Percentiles rank a stretch among this genome's conserved stretches.
phyloP scores from a whole-genome alignment of 2,888 invertebrate genomes.

The Anodontia alba region DNA sequence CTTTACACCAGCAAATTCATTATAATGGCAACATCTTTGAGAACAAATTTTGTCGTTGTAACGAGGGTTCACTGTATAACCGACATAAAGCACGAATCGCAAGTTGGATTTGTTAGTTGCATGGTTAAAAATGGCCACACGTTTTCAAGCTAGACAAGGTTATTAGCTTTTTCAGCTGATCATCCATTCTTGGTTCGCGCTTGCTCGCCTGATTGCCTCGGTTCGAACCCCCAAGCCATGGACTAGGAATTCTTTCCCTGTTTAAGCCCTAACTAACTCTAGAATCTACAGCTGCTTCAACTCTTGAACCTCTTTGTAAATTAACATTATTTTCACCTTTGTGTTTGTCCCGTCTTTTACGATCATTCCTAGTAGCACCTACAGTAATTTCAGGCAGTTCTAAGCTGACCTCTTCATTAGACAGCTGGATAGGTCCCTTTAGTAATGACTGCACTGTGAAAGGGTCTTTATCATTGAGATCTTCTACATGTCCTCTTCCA shows the following conservation, averaged over 20 bases:
- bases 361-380: not conserved
- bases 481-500: conserved; percentile 39
- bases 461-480: conserved; percentile 37
- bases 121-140: conserved; percentile 59
- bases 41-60: too few species aligned
- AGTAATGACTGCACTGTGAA: conserved; percentile 53
- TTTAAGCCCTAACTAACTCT: conserved; percentile 61
- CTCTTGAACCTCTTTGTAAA: conserved; percentile 11
- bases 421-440: conserved; percentile 36
- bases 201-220: conserved; percentile 51
- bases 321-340: not conserved
- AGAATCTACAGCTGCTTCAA: conserved; percentile 45
- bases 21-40: too few species aligned
- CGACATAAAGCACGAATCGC: not conserved
- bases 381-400: not conserved
- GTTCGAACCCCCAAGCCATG: conserved; percentile 38
- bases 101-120: too few species aligned
- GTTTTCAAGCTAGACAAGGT: conserved; percentile 59
- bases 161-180: conserved; percentile 60
- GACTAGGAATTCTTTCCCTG: conserved; percentile 43
- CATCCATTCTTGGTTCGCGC: conserved; percentile 54
- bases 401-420: conserved; percentile 5
- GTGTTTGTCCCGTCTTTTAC: not conserved
- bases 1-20: too few species aligned
- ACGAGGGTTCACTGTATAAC: too few species aligned